Percentiles rank a stretch among this genome's conserved stretches.
Conservation (phyloP, 2,797 vertebrate genomes). For the Masticophis lateralis region DNA sequence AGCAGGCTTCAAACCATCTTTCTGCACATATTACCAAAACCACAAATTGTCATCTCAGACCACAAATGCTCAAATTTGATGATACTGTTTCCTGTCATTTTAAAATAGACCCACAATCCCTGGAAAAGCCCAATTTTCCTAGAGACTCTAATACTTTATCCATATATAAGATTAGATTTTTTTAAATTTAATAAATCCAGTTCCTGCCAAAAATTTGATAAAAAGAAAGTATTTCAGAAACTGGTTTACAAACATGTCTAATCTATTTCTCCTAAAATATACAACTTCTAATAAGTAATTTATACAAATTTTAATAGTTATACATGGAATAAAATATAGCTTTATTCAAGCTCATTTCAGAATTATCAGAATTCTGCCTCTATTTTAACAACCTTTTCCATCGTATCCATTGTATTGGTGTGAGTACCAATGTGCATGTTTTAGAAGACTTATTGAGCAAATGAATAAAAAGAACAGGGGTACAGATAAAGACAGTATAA, state of each 20-base stretch:
- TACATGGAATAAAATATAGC: neutral
- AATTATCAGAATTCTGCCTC: neutral
- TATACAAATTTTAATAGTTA: neutral
- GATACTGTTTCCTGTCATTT: neutral
- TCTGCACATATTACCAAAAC: neutral
- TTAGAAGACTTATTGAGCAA: constrained; percentile 7
- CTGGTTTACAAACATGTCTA: neutral
- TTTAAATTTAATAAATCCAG: neutral
- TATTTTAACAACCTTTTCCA: neutral
- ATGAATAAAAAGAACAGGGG: neutral
- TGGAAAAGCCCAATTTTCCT: neutral
- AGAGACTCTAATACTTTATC: neutral
- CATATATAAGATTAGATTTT: neutral
- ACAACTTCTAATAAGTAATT: neutral
- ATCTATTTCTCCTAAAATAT: neutral
- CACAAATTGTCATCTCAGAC: neutral
- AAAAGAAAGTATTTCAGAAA: neutral
- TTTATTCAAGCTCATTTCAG: neutral
- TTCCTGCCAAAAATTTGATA: neutral
- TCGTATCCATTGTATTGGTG: neutral
- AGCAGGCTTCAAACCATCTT: neutral
- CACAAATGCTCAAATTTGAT: neutral
- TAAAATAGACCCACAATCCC: neutral
- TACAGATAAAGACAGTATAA: neutral
- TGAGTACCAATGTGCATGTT: neutral